phyloP scores from a whole-genome alignment of 1,140 invertebrate genomes.

The Zeugodacus cucurbitae region DNA sequence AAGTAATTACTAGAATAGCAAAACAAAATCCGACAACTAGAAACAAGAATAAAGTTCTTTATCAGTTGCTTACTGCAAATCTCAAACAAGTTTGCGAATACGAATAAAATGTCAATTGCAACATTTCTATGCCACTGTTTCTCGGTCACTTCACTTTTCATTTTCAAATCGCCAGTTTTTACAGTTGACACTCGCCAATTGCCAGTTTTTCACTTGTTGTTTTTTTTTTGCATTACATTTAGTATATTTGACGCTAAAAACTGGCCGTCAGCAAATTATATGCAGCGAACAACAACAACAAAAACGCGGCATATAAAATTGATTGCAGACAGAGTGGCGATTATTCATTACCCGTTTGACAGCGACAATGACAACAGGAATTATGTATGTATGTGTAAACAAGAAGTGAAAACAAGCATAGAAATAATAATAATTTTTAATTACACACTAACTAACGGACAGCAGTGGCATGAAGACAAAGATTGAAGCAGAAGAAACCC shows the following conservation, averaged over 20 bases:
- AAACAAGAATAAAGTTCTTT: too few relatives aligned
- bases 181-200: not conserved
- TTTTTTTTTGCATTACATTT: not conserved
- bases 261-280: not conserved
- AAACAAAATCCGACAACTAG: too few relatives aligned
- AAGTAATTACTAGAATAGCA: too few relatives aligned
- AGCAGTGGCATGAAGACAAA: not conserved
- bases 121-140: not conserved
- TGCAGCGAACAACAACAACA: not conserved
- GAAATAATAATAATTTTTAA: constrained; percentile 28
- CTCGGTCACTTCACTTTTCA: not conserved
- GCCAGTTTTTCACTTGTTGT: not conserved
- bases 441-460: not conserved
- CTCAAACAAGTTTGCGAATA: too few relatives aligned
- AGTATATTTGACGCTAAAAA: not conserved
- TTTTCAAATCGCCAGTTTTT: not conserved
- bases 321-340: not conserved
- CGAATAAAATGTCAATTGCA: too few relatives aligned
- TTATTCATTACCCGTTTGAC: not conserved
- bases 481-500: too few relatives aligned
- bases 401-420: not conserved
- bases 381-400: too few relatives aligned
- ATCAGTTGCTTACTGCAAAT: too few relatives aligned
- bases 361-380: not conserved
- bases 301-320: not conserved